Evolutionary conservation across 2,113 vertebrate genomes (phyloP), one percentile per base, ranked within the genome.

Genomic region (Sminthopsis crassicaudata): DNA sequence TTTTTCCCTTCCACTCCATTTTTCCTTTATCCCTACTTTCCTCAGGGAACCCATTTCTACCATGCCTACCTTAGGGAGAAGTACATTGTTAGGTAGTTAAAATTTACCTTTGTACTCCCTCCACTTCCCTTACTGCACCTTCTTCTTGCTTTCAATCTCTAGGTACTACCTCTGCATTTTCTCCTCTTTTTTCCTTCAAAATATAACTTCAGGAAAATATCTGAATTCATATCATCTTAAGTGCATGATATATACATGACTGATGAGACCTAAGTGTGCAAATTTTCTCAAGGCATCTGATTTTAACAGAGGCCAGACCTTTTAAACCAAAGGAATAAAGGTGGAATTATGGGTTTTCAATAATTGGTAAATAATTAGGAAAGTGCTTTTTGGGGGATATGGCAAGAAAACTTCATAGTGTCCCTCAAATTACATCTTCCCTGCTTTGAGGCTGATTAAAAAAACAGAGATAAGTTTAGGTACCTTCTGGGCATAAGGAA

Each of bases 381-480:
- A 76, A 4, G 0, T 94, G 95, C 96, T 91, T 91, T 93, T 93
- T 67, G 25, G 84, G 91, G 36, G 67, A 42, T 16, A 19, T 42
- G n/a, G 67, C 30, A 94, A 89, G 91, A 92, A 91, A 92, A 67
- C 42, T 95, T 93, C 52, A 76, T 4, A 84, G n/a, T 42, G 19
- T 84, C 19, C 88, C 90, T 50, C 27, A 94, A 95, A 93, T 76
- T 90, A 84, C 46, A 16, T 50, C 30, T 54, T 51, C 84, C 92
- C 91, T 92, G 27, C 55, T 94, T 95, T 91, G 88, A 91, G 84
- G 93, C 9, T 94, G 22, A 14, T 51, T 51, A 92, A 48, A 94
- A 95, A 91, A 89, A 51, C 53, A 46, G 50, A 88, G 90, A 95
- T 97, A 95, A 67, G 96, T 90, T 95, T 94, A 95, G 76, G 92